A percentile compares a stretch with the other conserved stretches of the same genome.
Conservation (phyloP, 2,113 vertebrate genomes). For the Myiozetetes cayanensis region DNA sequence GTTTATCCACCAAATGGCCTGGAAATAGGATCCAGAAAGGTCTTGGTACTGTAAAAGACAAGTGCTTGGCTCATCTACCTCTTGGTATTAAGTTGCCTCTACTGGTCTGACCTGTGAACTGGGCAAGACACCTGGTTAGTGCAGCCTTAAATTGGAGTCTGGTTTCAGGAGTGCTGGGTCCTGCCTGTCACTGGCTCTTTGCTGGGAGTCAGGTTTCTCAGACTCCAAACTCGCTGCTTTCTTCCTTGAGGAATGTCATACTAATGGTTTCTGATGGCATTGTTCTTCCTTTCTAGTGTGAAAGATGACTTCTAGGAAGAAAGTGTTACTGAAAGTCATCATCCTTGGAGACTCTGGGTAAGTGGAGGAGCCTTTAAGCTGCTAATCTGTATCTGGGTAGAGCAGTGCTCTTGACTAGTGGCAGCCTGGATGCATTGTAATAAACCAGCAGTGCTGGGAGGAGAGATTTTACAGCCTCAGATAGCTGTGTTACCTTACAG, state of each 20-base stretch:
- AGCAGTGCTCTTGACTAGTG: background rate
- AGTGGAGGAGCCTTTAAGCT: slow-evolving; percentile 65
- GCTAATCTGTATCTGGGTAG: background rate
- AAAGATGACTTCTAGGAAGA: slow-evolving; percentile 99
- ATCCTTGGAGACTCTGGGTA: slow-evolving; percentile 97
- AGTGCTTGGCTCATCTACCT: background rate
- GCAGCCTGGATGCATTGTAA: background rate
- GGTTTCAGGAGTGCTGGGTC: background rate
- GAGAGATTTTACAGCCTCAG: background rate
- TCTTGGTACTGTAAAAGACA: background rate
- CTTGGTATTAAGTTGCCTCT: background rate
- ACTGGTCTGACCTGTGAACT: background rate
- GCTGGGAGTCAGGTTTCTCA: background rate
- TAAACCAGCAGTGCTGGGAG: background rate
- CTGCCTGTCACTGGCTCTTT: background rate
- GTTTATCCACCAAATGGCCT: background rate
- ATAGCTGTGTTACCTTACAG: background rate
- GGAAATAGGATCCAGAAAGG: background rate
- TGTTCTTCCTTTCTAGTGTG: slow-evolving; percentile 66
- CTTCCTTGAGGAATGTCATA: background rate
- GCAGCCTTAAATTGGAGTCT: background rate
- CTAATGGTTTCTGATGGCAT: background rate
- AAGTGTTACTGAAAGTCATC: slow-evolving; percentile 97
- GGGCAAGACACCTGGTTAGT: background rate
- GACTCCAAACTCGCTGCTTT: background rate